Evolutionary conservation across 2,888 invertebrate genomes (phyloP).

Genomic region (Apamea epomidion): DNA sequence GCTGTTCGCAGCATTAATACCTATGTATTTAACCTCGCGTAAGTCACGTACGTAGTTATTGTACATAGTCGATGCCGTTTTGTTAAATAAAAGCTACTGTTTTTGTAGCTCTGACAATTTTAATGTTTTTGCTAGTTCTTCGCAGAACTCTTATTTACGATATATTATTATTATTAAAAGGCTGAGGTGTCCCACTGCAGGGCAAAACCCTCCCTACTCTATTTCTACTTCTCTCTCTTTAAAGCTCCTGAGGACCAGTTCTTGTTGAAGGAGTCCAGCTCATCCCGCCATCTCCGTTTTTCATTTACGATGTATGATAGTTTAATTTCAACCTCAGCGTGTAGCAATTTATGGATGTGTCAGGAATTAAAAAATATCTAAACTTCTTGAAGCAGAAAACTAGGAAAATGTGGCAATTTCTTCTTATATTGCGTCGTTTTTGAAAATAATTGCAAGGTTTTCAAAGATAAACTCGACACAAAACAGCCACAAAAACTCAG

Average conservation of each 20-base stretch:
- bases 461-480: not conserved
- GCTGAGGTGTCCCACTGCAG: no score
- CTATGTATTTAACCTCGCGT: slow-evolving; percentile 6
- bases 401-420: not conserved
- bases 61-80: slow-evolving; percentile 4
- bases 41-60: not conserved
- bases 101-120: not conserved
- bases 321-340: not conserved
- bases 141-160: no score
- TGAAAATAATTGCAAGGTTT: slow-evolving; percentile 14
- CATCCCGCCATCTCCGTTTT: no score
- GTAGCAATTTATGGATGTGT: not conserved
- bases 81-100: not conserved
- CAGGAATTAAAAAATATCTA: not conserved
- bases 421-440: not conserved
- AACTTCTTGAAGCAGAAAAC: not conserved
- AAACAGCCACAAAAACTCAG: not conserved
- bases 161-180: no score
- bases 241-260: no score
- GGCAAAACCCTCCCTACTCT: no score
- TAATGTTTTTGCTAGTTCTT: not conserved
- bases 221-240: no score
- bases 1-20: slow-evolving; percentile 29
- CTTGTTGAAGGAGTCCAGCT: no score
- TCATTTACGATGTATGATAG: not conserved